Evolutionary conservation across 1,140 invertebrate species (phyloP), one percentile per base, ranked within the genome.

Genomic region (Drosophila kepulauana): DNA sequence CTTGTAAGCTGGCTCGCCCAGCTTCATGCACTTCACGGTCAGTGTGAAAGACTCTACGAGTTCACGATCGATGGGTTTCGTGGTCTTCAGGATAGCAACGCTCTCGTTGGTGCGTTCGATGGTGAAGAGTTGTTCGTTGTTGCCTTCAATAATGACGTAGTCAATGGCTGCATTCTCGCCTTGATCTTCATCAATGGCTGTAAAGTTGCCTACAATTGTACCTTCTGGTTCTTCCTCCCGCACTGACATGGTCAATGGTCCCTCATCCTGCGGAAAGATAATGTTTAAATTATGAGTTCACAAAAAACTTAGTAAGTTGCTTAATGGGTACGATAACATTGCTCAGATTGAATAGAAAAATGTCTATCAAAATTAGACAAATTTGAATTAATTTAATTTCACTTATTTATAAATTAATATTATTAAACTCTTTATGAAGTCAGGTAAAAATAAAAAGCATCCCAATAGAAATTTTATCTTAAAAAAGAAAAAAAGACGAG

Each of bases 91-190:
- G 0, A 95, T 77, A 0, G 95, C 96, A 46, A 94, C 93, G 79
- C 96, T 97, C 56, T 96, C 94, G 5, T 94, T 93, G 1, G 94
- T 94, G 0, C 95, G 92, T 75, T 95, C 93, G 0, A 97, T 93
- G 5, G 92, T 92, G 64, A 97, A 95, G 0, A 96, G 78, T 4
- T 94, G 94, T 15, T 95, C 94, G 59, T 97, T 95, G 87, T 97
- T 97, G 1, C 96, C 96, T 85, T 95, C 95, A 67, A 94, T 95
- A 15, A 97, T 96, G 0, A 94, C 93, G 77, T 97, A 97, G 77
- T 96, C 96, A 38, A 97, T 96, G 54, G 95, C 94, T 0, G 95
- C 96, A 91, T 97, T 97, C 16, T 96, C 95, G 8, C 94, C 95
- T 11, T 96, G 94, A 82, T 97, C 97, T 77, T 95, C 94, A 80